A percentile compares a stretch with the other conserved stretches of the same genome.
phyloP scores from a whole-genome alignment of 2,113 vertebrate species.

The Cinclus mexicanus region DNA sequence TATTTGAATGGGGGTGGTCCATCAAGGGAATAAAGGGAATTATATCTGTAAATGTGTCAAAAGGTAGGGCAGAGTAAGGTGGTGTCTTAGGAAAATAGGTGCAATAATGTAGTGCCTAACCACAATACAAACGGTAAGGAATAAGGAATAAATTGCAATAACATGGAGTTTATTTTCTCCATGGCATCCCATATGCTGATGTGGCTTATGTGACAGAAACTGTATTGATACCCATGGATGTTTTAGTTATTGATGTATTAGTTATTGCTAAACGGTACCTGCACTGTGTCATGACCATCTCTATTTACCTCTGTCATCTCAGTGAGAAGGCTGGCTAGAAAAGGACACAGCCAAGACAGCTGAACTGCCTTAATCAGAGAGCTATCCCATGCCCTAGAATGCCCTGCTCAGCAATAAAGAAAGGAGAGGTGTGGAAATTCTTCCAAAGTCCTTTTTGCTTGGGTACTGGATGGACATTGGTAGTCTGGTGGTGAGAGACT shows the following conservation, averaged over 20 bases:
- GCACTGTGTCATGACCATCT: background rate
- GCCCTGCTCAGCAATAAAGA: background rate
- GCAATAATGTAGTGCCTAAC: background rate
- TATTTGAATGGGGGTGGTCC: background rate
- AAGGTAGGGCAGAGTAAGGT: background rate
- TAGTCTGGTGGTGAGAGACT: background rate
- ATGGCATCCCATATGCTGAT: background rate
- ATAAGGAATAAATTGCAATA: background rate
- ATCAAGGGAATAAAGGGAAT: background rate
- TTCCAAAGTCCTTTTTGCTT: background rate
- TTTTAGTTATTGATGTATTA: background rate
- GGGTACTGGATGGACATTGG: fast-evolving
- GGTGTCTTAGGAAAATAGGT: background rate
- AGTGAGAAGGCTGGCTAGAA: fast-evolving
- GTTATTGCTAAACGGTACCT: background rate
- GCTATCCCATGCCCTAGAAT: background rate
- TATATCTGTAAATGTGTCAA: background rate
- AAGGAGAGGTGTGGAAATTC: background rate
- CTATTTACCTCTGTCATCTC: background rate
- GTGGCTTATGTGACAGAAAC: background rate
- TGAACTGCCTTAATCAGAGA: background rate
- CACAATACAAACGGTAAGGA: background rate
- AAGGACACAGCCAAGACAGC: background rate
- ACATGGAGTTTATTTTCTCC: background rate
- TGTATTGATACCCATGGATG: background rate